These are phyloP conservation scores for Proterorhinus semilunaris DNA, from an alignment of 2,113 vertebrate genomes.

Conservation along the genomic window DNA sequence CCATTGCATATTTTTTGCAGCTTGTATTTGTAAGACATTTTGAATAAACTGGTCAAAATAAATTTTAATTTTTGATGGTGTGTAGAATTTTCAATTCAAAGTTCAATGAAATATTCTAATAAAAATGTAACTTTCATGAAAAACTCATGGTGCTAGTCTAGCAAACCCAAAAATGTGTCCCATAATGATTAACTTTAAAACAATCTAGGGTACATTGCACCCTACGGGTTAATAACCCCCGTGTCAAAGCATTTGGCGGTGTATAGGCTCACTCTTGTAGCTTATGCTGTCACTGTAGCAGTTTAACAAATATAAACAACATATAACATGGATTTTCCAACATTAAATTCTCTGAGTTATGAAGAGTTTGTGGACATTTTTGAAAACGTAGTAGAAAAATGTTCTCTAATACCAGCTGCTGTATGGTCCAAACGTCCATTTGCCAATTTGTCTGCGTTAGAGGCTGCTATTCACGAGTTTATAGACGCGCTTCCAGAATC, in stretches of 20 bases:
- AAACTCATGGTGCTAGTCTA: not conserved
- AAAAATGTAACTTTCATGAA: too few species aligned
- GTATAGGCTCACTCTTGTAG: not conserved
- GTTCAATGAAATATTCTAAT: not conserved
- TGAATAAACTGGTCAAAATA: not conserved
- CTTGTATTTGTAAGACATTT: not conserved
- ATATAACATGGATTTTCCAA: slow-evolving; percentile 71
- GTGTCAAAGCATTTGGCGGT: slow-evolving; percentile 24
- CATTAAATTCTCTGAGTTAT: slow-evolving; percentile 76
- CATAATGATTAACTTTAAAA: too few species aligned
- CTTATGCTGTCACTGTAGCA: not conserved
- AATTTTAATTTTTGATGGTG: not conserved
- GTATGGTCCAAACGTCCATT: slow-evolving; percentile 81
- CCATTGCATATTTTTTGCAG: not conserved
- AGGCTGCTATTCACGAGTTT: slow-evolving; percentile 73
- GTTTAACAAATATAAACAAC: not conserved
- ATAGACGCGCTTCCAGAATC: slow-evolving; percentile 77
- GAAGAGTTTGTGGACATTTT: slow-evolving; percentile 81
- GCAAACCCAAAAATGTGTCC: not conserved
- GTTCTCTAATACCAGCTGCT: slow-evolving; percentile 77
- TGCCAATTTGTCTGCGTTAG: slow-evolving; percentile 56
- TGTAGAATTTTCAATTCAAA: not conserved
- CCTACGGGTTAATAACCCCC: slow-evolving; percentile 37
- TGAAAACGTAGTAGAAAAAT: slow-evolving; percentile 82
- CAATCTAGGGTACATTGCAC: not conserved